A percentile compares a stretch with the other conserved stretches of the same genome.
Conservation (phyloP, 2,888 invertebrate species). For the Nemurella pictetii region DNA sequence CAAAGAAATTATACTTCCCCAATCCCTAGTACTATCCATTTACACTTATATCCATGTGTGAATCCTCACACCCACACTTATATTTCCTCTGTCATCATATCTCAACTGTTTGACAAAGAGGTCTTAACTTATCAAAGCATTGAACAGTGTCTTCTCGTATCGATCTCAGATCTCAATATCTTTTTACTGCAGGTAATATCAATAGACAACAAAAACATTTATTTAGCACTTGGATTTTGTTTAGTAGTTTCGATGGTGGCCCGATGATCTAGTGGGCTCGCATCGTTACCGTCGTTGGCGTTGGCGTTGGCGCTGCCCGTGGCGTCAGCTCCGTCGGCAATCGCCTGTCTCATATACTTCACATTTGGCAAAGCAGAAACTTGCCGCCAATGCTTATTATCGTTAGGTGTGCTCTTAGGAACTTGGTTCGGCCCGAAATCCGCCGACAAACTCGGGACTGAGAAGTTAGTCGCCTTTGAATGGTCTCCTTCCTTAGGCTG, state of each 20-base stretch:
- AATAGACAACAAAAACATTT: background rate
- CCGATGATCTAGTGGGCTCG: no score
- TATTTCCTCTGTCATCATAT: background rate
- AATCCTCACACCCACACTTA: background rate
- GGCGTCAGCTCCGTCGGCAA: background rate
- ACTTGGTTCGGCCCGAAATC: background rate
- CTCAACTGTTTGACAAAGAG: background rate
- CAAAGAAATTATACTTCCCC: background rate
- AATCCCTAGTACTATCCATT: background rate
- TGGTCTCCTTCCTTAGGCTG: background rate
- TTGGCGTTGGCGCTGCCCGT: background rate
- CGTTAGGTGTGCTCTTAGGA: background rate
- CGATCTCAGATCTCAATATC: background rate
- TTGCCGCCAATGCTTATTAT: background rate
- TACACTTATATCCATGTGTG: background rate
- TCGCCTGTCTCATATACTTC: background rate
- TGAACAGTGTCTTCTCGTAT: background rate
- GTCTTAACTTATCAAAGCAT: background rate
- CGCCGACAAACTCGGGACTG: background rate
- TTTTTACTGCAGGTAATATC: background rate
- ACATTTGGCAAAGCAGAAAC: background rate
- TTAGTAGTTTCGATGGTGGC: background rate
- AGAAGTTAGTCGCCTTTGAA: no score
- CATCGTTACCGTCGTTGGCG: background rate
- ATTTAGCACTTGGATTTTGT: background rate